phyloP scores from a whole-genome alignment of 2,888 invertebrate species.

The Rosalia funebris region DNA sequence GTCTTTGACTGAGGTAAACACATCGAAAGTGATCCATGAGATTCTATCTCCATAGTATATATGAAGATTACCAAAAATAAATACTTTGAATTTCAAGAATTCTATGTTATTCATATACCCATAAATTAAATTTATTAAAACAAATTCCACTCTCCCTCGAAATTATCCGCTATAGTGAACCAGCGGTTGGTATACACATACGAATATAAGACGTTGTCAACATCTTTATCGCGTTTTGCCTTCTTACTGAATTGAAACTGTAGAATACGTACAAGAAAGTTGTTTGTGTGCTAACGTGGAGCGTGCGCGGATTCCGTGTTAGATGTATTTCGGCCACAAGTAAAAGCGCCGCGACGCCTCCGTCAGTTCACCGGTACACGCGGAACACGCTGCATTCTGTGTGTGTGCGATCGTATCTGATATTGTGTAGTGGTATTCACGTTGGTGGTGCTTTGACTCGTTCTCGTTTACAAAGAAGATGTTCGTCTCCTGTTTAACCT shows the following conservation, averaged over 20 bases:
- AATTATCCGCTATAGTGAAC: too few species aligned
- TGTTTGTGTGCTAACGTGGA: constrained; percentile 33
- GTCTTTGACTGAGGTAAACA: too few species aligned
- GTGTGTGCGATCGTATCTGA: constrained; percentile 4
- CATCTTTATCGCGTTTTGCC: constrained; percentile 17
- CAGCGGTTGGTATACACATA: too few species aligned
- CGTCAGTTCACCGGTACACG: constrained; percentile 44
- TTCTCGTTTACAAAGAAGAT: too few species aligned
- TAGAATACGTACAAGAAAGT: constrained; percentile 32
- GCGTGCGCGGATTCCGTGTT: constrained; percentile 39
- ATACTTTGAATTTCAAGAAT: too few species aligned
- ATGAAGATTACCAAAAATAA: too few species aligned
- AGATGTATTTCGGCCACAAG: constrained; percentile 40
- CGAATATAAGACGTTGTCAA: constrained; percentile 13
- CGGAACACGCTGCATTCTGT: constrained; percentile 27
- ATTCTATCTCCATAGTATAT: too few species aligned
- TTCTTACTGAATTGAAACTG: constrained; percentile 12
- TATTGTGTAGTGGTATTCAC: constrained; percentile 21
- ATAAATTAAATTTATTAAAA: too few species aligned
- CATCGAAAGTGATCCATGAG: too few species aligned
- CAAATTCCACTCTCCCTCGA: too few species aligned
- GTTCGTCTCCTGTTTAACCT: neutral
- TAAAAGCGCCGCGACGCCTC: constrained; percentile 44
- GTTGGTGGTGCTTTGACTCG: constrained; percentile 18
- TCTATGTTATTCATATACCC: too few species aligned